These are phyloP conservation scores for Mormyrus lacerda DNA, from an alignment of 2,113 vertebrate genomes.

Conservation along the genomic window DNA sequence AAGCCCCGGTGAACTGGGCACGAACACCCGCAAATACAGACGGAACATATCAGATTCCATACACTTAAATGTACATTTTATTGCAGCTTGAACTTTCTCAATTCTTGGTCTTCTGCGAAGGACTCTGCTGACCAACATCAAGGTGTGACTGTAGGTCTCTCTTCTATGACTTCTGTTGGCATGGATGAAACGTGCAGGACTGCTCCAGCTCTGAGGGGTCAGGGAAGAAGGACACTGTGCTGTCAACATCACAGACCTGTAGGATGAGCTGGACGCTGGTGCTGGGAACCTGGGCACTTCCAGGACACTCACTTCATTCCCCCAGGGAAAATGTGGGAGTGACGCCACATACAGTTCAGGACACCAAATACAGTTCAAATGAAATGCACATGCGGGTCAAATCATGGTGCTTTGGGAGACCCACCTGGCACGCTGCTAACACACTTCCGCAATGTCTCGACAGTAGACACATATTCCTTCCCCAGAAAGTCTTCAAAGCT, in stretches of 20 bases:
- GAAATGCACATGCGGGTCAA: not conserved
- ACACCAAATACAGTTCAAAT: not conserved
- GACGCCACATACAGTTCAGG: no score
- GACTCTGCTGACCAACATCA: not conserved
- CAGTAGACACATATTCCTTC: slow-evolving; percentile 27
- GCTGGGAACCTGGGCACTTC: not conserved
- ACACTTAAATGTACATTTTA: not conserved
- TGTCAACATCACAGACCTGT: not conserved
- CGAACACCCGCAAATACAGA: not conserved
- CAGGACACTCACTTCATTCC: not conserved
- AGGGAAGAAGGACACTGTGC: slow-evolving; percentile 6
- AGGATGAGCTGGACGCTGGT: not conserved
- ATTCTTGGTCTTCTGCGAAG: not conserved
- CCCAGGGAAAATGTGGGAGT: not conserved
- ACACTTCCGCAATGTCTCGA: slow-evolving; percentile 46
- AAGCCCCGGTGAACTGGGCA: not conserved
- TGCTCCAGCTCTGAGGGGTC: slow-evolving; percentile 62
- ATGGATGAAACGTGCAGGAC: slow-evolving; percentile 62
- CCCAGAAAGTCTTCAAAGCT: slow-evolving; percentile 49
- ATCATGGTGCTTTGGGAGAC: slow-evolving; percentile 9
- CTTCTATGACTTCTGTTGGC: slow-evolving; percentile 40
- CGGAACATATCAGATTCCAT: not conserved
- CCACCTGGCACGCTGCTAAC: slow-evolving; percentile 48
- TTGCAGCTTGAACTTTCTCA: not conserved
- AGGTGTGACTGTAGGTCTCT: not conserved